Percentiles rank a stretch among this genome's conserved stretches.
phyloP scores from a whole-genome alignment of 2,888 invertebrate species.

The Drosophila nr. perissopoda region DNA sequence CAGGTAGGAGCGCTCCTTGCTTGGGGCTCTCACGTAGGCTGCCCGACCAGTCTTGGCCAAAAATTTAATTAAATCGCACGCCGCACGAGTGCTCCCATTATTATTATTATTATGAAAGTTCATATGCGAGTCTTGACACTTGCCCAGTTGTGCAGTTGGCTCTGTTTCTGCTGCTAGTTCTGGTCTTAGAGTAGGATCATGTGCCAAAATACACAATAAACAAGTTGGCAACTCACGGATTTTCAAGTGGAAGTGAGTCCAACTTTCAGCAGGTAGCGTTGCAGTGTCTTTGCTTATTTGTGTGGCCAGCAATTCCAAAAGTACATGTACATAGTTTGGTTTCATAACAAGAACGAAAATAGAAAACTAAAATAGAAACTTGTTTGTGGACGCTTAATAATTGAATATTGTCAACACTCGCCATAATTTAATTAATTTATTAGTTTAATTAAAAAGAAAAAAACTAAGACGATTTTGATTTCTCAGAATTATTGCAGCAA shows the following conservation, averaged over 20 bases:
- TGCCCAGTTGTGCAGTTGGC: slow-evolving; percentile 12
- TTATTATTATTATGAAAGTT: slow-evolving; percentile 40
- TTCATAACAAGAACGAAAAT: not conserved
- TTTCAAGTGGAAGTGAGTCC: slow-evolving; percentile 7
- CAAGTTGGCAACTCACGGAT: slow-evolving; percentile 18
- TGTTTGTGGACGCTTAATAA: not conserved
- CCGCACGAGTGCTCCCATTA: slow-evolving; percentile 50
- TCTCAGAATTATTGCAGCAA: not conserved
- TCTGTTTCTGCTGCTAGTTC: slow-evolving; percentile 5
- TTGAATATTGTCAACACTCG: not conserved
- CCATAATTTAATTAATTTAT: not conserved
- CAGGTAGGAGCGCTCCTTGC: slow-evolving; percentile 10
- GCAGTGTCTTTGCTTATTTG: not conserved
- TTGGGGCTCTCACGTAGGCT: slow-evolving; percentile 46
- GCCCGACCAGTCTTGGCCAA: slow-evolving; percentile 39
- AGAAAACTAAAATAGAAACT: not conserved
- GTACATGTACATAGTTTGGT: not conserved
- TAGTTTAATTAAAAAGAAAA: not conserved
- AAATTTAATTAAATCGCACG: slow-evolving; percentile 76
- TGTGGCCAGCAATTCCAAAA: not conserved
- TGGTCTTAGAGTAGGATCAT: slow-evolving; percentile 13
- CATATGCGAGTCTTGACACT: slow-evolving; percentile 25
- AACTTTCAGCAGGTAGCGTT: slow-evolving; percentile 4
- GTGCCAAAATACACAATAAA: slow-evolving; percentile 44
- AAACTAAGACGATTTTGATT: not conserved